Percentiles rank a stretch among this genome's conserved stretches.
Conservation (phyloP, 2,888 invertebrate genomes). For the Mesorhabditis belari region DNA sequence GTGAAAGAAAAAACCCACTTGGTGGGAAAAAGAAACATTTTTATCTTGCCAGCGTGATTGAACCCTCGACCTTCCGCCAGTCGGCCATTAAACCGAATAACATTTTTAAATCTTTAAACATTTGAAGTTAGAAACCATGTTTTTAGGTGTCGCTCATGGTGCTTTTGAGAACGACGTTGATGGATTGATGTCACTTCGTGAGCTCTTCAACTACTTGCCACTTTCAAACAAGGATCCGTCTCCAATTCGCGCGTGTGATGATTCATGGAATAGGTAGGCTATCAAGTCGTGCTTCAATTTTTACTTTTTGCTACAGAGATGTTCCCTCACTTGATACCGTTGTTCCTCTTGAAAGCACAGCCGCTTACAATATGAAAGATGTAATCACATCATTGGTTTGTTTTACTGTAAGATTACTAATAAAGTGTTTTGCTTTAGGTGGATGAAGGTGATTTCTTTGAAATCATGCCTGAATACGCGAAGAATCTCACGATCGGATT, state of each 20-base stretch:
- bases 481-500: constrained; percentile 64
- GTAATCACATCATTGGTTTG: constrained; percentile 46
- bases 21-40: too few relatives aligned
- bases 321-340: constrained; percentile 64
- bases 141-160: constrained; percentile 62
- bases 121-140: neutral
- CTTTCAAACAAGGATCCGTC: constrained; percentile 61
- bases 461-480: constrained; percentile 66
- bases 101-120: neutral
- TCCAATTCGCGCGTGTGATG: constrained; percentile 60
- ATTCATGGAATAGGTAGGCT: constrained; percentile 60
- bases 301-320: too few relatives aligned
- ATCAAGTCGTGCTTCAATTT: too few relatives aligned
- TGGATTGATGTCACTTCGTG: constrained; percentile 61
- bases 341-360: constrained; percentile 63
- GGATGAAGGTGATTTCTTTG: constrained; percentile 66
- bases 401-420: constrained; percentile 57
- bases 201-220: constrained; percentile 64
- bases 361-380: constrained; percentile 65
- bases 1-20: too few relatives aligned
- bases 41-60: too few relatives aligned
- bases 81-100: too few relatives aligned
- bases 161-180: constrained; percentile 68
- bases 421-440: constrained; percentile 55
- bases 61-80: too few relatives aligned